These are phyloP conservation scores for Gallinago stenura DNA, from an alignment of 2,797 vertebrate species.

Conservation along the genomic window DNA sequence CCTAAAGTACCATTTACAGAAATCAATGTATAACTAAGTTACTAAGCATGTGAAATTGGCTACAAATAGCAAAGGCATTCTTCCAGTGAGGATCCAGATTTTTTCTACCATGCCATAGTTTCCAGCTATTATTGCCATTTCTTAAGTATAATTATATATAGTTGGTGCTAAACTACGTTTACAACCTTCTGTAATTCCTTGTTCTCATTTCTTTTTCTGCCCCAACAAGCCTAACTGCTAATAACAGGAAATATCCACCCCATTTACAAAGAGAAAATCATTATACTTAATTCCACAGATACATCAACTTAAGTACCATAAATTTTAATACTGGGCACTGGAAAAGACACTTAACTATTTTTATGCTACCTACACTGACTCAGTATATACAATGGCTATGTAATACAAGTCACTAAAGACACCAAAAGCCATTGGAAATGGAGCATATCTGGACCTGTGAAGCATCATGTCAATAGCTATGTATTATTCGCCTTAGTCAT, in stretches of 20 bases:
- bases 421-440: not conserved
- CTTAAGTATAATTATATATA: slow-evolving; percentile 16
- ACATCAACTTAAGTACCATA: not conserved
- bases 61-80: not conserved
- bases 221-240: slow-evolving; percentile 19
- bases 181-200: not conserved
- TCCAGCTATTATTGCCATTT: not conserved
- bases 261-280: not conserved
- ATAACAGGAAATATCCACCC: not conserved
- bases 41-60: not conserved
- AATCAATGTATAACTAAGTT: not conserved
- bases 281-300: not conserved
- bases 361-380: not conserved
- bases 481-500: not conserved
- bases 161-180: not conserved
- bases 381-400: not conserved
- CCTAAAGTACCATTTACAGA: slow-evolving; percentile 21
- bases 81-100: not conserved
- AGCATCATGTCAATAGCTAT: not conserved
- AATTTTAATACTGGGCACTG: slow-evolving; percentile 14
- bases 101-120: not conserved
- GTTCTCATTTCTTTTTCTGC: slow-evolving; percentile 28
- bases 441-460: not conserved
- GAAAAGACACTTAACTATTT: not conserved
- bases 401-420: not conserved